Conservation (phyloP, 2,888 invertebrate species). For the Dicyrtoma fusca region DNA sequence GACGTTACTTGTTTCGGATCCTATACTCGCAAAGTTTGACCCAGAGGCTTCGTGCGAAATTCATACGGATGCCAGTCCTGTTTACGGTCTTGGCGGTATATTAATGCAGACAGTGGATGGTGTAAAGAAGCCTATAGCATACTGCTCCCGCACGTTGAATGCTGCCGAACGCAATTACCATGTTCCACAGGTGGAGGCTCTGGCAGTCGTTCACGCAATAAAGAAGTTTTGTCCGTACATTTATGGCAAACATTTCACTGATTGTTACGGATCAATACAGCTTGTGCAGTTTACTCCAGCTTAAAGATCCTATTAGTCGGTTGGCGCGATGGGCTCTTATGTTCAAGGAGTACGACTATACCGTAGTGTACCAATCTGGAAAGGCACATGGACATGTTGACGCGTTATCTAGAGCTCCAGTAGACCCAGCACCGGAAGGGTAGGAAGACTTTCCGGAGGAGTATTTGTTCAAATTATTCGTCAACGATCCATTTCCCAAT, state of each 20-base stretch:
- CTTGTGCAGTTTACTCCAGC: constrained; percentile 47
- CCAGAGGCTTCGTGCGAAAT: neutral
- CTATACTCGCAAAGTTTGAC: constrained; percentile 13
- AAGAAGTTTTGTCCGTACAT: constrained; percentile 59
- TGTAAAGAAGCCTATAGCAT: neutral
- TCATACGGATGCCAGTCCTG: constrained; percentile 21
- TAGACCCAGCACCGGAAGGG: constrained; percentile 23
- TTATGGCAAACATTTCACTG: constrained; percentile 57
- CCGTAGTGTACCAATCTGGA: constrained; percentile 44
- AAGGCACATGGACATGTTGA: constrained; percentile 47
- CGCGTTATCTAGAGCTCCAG: constrained; percentile 43
- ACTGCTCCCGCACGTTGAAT: constrained; percentile 57
- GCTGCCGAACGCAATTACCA: constrained; percentile 58
- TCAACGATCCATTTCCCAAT: neutral
- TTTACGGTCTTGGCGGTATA: neutral
- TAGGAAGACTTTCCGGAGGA: constrained; percentile 11
- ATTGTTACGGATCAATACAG: constrained; percentile 59
- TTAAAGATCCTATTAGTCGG: constrained; percentile 43
- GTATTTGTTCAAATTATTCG: neutral
- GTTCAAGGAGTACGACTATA: constrained; percentile 47
- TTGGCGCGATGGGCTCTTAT: constrained; percentile 45
- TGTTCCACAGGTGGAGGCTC: constrained; percentile 59
- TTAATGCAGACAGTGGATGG: neutral
- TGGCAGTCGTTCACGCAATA: constrained; percentile 58
- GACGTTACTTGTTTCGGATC: neutral